phyloP scores from a whole-genome alignment of 2,113 vertebrate species.

The Bubalus kerabau region DNA sequence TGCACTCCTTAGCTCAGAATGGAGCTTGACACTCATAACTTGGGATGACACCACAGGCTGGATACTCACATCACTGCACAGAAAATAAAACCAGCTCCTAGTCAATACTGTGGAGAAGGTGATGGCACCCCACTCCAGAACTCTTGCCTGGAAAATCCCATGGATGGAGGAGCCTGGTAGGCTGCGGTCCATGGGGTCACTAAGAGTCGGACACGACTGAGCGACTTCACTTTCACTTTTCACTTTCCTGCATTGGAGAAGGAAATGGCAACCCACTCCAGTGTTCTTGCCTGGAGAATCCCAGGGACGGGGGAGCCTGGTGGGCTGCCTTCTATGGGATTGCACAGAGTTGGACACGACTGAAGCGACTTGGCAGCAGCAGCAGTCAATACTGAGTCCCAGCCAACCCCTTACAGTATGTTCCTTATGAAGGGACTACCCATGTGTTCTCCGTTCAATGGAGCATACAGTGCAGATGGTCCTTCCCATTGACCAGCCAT shows the following conservation, averaged over 20 bases:
- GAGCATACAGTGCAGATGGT: background rate
- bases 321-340: too few species aligned
- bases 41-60: background rate
- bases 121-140: too few species aligned
- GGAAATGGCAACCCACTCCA: too few species aligned
- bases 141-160: too few species aligned
- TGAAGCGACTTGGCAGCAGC: too few species aligned
- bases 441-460: background rate
- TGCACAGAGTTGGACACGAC: fast-evolving
- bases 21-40: background rate
- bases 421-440: background rate
- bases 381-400: background rate
- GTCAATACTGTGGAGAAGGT: background rate
- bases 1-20: background rate
- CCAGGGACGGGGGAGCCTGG: too few species aligned
- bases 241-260: too few species aligned
- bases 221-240: too few species aligned
- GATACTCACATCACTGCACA: background rate
- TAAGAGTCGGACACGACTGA: too few species aligned
- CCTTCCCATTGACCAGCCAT: background rate
- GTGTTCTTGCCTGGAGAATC: too few species aligned
- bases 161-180: too few species aligned
- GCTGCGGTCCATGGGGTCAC: too few species aligned
- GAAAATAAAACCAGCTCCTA: background rate
- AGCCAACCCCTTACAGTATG: background rate